phyloP scores from a whole-genome alignment of 2,888 invertebrate species.

The Perizoma affinitatum region DNA sequence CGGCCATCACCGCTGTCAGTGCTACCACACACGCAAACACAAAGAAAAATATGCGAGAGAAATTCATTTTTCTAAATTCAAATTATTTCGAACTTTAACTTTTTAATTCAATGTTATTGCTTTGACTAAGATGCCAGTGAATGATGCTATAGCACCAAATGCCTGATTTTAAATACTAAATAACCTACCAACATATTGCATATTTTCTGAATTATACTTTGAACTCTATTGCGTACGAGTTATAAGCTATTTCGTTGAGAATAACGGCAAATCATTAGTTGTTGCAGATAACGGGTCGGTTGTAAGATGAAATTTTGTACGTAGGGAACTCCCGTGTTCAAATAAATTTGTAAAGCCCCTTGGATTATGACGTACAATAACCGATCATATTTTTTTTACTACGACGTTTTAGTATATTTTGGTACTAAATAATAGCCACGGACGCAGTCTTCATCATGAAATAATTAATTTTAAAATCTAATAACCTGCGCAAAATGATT shows the following conservation, averaged over 20 bases:
- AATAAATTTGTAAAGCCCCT: constrained; percentile 5
- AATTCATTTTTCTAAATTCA: constrained; percentile 50
- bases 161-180: constrained; percentile 15
- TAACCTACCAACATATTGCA: neutral
- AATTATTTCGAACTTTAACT: constrained; percentile 20
- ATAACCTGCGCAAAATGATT: too few relatives aligned
- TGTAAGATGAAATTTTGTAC: constrained; percentile 7
- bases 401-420: too few relatives aligned
- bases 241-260: neutral
- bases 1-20: constrained; percentile 44
- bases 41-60: constrained; percentile 51
- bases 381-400: too few relatives aligned
- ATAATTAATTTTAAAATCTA: too few relatives aligned
- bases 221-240: neutral
- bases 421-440: too few relatives aligned
- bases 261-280: neutral
- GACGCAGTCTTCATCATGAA: too few relatives aligned
- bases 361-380: too few relatives aligned
- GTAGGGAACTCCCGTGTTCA: constrained; percentile 8
- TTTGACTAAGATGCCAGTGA: constrained; percentile 17
- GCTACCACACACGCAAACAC: constrained; percentile 53
- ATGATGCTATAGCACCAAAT: constrained; percentile 21
- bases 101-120: constrained; percentile 19
- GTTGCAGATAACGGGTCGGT: constrained; percentile 13
- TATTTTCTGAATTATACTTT: neutral